Evolutionary conservation across 2,797 vertebrate genomes (phyloP).

Genomic region (Pseudochirops cupreus): DNA sequence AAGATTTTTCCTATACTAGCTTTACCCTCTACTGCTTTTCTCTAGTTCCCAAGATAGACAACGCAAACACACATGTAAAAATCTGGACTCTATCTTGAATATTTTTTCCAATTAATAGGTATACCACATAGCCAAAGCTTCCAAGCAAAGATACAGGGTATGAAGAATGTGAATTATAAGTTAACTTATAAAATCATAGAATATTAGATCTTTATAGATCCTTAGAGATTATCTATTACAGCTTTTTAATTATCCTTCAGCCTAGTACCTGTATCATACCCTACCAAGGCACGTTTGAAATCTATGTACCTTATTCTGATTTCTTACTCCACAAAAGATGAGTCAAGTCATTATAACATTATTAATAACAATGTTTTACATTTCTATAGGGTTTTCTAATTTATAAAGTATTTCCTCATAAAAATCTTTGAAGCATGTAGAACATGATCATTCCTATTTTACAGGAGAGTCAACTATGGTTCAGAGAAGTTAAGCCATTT

Average conservation of each 20-base stretch:
- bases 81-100: not conserved
- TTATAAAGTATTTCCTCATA: not conserved
- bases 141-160: constrained; percentile 10
- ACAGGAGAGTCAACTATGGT: not conserved
- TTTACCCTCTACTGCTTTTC: not conserved
- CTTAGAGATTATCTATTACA: not conserved
- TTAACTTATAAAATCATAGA: constrained; percentile 20
- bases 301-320: not conserved
- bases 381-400: not conserved
- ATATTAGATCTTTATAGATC: not conserved
- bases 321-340: not conserved
- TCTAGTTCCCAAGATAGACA: not conserved
- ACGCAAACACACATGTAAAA: not conserved
- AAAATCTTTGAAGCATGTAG: not conserved
- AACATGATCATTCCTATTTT: not conserved
- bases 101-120: not conserved
- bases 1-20: not conserved
- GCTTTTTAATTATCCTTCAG: not conserved
- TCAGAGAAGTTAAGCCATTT: not conserved
- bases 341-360: constrained; percentile 22
- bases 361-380: not conserved
- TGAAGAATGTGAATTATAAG: not conserved
- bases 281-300: not conserved
- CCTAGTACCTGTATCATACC: constrained; percentile 8
- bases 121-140: not conserved